A percentile compares a stretch with the other conserved stretches of the same genome.
Evolutionary conservation across 2,797 vertebrate species (phyloP).

Genomic region (Chelon auratus): DNA sequence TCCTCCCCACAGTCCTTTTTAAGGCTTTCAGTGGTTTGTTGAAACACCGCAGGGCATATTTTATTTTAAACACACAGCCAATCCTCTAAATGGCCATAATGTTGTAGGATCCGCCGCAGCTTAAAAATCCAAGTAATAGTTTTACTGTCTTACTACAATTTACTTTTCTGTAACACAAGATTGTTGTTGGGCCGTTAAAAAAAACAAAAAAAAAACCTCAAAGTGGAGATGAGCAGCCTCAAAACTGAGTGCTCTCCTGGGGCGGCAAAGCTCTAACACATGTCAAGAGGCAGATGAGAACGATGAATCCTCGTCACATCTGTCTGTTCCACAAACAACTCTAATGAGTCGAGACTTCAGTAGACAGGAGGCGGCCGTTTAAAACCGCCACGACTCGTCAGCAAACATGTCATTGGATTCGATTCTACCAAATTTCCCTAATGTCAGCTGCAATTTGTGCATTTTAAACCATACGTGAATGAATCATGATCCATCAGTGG

Average conservation of each 20-base stretch:
- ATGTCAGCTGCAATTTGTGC: too few species aligned
- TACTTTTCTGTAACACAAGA: neutral
- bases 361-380: neutral
- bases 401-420: neutral
- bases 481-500: too few species aligned
- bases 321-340: neutral
- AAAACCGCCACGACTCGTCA: neutral
- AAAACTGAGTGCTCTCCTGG: neutral
- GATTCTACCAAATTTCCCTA: too few species aligned
- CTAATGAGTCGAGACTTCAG: constrained; percentile 1
- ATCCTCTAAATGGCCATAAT: constrained; percentile 26
- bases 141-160: neutral
- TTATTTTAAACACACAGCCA: constrained; percentile 42
- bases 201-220: constrained; percentile 16
- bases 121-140: neutral
- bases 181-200: constrained; percentile 2
- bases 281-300: constrained; percentile 4
- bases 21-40: constrained; percentile 44
- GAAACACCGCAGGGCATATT: constrained; percentile 23
- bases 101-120: constrained; percentile 11
- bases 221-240: constrained; percentile 1
- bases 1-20: constrained; percentile 32
- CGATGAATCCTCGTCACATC: neutral
- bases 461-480: too few species aligned
- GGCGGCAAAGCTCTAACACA: neutral